A percentile compares a stretch with the other conserved stretches of the same genome.
Conservation (phyloP, 2,888 invertebrate genomes). For the Drosophila mercatorum region DNA sequence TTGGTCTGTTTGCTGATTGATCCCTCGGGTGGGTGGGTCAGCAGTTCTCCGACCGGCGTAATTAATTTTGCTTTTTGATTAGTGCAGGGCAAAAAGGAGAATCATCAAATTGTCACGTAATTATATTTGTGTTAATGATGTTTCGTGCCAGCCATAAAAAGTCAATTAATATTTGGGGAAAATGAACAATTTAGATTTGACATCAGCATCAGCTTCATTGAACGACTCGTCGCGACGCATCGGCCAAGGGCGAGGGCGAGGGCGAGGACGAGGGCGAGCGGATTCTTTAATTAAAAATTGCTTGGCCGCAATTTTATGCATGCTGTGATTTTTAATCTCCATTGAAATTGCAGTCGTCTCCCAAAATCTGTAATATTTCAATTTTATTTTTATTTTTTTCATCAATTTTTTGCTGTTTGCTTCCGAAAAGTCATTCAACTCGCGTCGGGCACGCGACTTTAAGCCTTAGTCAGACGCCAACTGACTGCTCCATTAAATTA, state of each 20-base stretch:
- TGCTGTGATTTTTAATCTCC: slow-evolving; percentile 66
- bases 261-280: background rate
- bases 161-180: slow-evolving; percentile 74
- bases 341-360: slow-evolving; percentile 42
- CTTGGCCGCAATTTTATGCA: slow-evolving; percentile 55
- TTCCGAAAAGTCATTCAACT: slow-evolving; percentile 42
- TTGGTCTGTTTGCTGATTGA: slow-evolving; percentile 72
- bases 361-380: slow-evolving; percentile 12
- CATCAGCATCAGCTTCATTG: slow-evolving; percentile 25
- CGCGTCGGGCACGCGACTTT: slow-evolving; percentile 53
- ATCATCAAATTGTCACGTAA: slow-evolving; percentile 82
- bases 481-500: slow-evolving; percentile 55
- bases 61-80: slow-evolving; percentile 68
- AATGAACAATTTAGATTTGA: slow-evolving; percentile 60
- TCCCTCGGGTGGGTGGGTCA: slow-evolving; percentile 63
- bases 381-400: slow-evolving; percentile 1
- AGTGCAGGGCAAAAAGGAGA: slow-evolving; percentile 39
- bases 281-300: slow-evolving; percentile 68
- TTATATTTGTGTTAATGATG: slow-evolving; percentile 79
- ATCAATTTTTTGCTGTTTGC: background rate
- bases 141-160: slow-evolving; percentile 63
- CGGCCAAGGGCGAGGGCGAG: background rate
- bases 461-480: slow-evolving; percentile 33
- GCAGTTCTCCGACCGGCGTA: slow-evolving; percentile 37
- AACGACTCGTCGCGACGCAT: no score